Evolutionary conservation across 1,140 invertebrate genomes (phyloP).

Genomic region (Thrips palmi): DNA sequence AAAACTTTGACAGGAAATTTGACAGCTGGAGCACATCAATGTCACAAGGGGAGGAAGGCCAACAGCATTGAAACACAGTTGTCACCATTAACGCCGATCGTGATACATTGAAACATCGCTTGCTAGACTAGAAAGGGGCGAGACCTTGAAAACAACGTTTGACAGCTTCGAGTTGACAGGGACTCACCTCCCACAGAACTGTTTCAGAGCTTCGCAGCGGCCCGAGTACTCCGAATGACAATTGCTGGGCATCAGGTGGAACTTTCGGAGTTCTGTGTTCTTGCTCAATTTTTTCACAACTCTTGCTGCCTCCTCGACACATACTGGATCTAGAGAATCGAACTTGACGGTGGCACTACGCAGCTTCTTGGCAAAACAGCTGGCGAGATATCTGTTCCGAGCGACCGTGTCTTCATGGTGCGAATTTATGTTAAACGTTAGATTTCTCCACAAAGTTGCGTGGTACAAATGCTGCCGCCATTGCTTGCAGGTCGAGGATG

Average conservation of each 20-base stretch:
- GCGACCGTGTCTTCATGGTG: slow-evolving; percentile 5
- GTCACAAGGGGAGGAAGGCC: too few relatives aligned
- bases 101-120: too few relatives aligned
- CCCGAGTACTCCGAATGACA: slow-evolving; percentile 19
- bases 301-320: slow-evolving; percentile 21
- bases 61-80: too few relatives aligned
- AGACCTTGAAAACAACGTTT: not conserved
- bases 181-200: slow-evolving; percentile 15
- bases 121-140: slow-evolving; percentile 4
- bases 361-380: slow-evolving; percentile 26
- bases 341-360: slow-evolving; percentile 24
- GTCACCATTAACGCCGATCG: too few relatives aligned
- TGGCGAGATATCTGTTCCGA: slow-evolving; percentile 22
- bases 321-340: slow-evolving; percentile 22
- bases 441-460: slow-evolving; percentile 33
- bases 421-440: slow-evolving; percentile 12
- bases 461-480: slow-evolving; percentile 41
- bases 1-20: too few relatives aligned
- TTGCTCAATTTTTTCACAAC: slow-evolving; percentile 16
- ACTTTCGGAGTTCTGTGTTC: slow-evolving; percentile 21
- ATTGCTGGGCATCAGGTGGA: slow-evolving; percentile 23
- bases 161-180: slow-evolving; percentile 2
- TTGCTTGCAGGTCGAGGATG: slow-evolving; percentile 37
- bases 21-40: too few relatives aligned
- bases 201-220: slow-evolving; percentile 16